These are phyloP conservation scores for Chrysotoxum bicinctum DNA, from an alignment of 2,888 invertebrate species.

Conservation along the genomic window DNA sequence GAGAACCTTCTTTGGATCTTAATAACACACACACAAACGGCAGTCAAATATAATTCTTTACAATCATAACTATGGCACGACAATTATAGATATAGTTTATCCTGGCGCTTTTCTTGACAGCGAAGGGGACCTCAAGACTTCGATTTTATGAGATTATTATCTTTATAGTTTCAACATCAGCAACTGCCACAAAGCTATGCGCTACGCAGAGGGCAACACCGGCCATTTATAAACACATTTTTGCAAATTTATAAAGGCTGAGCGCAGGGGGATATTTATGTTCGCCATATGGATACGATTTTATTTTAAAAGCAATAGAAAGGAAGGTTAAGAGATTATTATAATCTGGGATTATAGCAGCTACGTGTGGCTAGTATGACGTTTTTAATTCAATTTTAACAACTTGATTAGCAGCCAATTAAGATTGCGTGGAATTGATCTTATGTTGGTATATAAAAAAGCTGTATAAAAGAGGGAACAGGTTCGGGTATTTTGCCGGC, in stretches of 20 bases:
- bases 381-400: conserved; percentile 49
- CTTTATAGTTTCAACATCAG: conserved; percentile 36
- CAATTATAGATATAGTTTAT: conserved; percentile 6
- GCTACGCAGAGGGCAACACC: not conserved
- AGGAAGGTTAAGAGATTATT: conserved; percentile 39
- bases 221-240: conserved; percentile 22
- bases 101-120: not conserved
- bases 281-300: not conserved
- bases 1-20: not conserved
- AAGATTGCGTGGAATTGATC: conserved; percentile 46
- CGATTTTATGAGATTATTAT: conserved; percentile 65
- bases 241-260: conserved; percentile 55
- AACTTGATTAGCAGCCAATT: conserved; percentile 71
- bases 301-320: not conserved
- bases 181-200: not conserved
- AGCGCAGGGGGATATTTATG: conserved; percentile 13
- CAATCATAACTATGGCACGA: conserved; percentile 19
- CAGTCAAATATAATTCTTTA: not conserved
- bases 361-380: not conserved
- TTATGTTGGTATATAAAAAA: not conserved
- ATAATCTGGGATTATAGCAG: conserved; percentile 19
- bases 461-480: not conserved
- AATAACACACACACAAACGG: not conserved
- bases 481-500: not conserved
- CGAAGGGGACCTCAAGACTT: not conserved